Conservation (phyloP, 1,140 invertebrate genomes). For the Octopus bimaculoides region DNA sequence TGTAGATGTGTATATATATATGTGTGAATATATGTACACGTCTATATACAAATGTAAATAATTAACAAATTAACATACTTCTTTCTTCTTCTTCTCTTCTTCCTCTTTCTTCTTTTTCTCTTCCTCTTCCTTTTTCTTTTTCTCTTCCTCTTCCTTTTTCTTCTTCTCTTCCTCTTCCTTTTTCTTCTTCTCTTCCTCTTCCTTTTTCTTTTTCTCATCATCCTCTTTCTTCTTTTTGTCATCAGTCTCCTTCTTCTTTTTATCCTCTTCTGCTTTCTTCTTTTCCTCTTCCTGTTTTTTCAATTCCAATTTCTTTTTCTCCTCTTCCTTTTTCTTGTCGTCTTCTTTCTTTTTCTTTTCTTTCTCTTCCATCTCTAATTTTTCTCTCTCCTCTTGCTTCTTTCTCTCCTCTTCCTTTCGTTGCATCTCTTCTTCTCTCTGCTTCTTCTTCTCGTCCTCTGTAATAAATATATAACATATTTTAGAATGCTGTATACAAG, state of each 20-base stretch:
- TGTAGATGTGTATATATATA: neutral
- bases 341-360: slow-evolving; percentile 18
- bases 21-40: neutral
- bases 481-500: too few species aligned
- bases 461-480: too few species aligned
- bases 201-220: slow-evolving; percentile 22
- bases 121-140: slow-evolving; percentile 15
- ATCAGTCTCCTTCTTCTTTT: slow-evolving; percentile 18
- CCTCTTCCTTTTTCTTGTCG: slow-evolving; percentile 16
- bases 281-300: slow-evolving; percentile 18
- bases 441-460: slow-evolving; percentile 12
- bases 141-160: slow-evolving; percentile 13
- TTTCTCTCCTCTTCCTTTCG: slow-evolving; percentile 19
- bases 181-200: slow-evolving; percentile 12
- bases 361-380: slow-evolving; percentile 15
- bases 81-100: slow-evolving; percentile 21
- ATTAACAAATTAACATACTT: neutral
- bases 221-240: slow-evolving; percentile 20
- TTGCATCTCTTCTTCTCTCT: slow-evolving; percentile 22
- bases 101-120: slow-evolving; percentile 14
- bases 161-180: slow-evolving; percentile 11
- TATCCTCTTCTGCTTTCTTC: slow-evolving; percentile 20
- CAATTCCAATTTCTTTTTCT: slow-evolving; percentile 21
- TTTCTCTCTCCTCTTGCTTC: slow-evolving; percentile 24
- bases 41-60: neutral